Evolutionary conservation across 2,888 invertebrate genomes (phyloP), one percentile per base, ranked within the genome.

Genomic region (Stenotaenia linearis): DNA sequence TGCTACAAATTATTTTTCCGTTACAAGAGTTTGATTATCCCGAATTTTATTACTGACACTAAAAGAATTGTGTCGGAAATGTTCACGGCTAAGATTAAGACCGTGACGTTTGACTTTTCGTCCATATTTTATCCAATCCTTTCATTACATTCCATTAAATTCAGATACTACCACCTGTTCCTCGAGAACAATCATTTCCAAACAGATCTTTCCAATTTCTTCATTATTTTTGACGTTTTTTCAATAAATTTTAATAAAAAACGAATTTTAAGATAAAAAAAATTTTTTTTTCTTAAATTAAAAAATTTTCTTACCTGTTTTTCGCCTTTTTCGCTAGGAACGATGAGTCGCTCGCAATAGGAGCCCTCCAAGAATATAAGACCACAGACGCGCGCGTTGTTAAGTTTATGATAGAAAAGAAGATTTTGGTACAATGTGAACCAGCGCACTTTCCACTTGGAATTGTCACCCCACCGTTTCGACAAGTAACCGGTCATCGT

Each of bases 401-500:
- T 95, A 78, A 91, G 92, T 85, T 96, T 96, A 87, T 94, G 96
- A 89, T 96, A 96, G 87, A 96, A 96, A 83, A 96, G 88, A 84
- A 96, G 87, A 87, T 96, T 96, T 93, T 96, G 90, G 45, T 90
- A 91, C 81, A 87, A 84, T 79, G 86, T 85, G 84, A 87, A 87
- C 85, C 85, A 88, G 21, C 87, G 83, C 61, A 86, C 85, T 86
- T 95, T 95, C 96, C 96, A 96, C 87, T 94, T 95, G 82, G 91
- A 91, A 84, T 91, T 93, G 85, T 95, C 95, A 0, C 93, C 91
- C 78, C 93, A 93, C 83, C 93, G 89, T 86, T 96, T 96, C 88
- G 94, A 92, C 81, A 96, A 89, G 86, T 93, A 93, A 77, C 96
- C 95, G 79, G 92, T 89, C 88, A 93, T 88, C n/a, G 91, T 90